phyloP scores from a whole-genome alignment of 2,113 vertebrate genomes.

The Chunga burmeisteri region DNA sequence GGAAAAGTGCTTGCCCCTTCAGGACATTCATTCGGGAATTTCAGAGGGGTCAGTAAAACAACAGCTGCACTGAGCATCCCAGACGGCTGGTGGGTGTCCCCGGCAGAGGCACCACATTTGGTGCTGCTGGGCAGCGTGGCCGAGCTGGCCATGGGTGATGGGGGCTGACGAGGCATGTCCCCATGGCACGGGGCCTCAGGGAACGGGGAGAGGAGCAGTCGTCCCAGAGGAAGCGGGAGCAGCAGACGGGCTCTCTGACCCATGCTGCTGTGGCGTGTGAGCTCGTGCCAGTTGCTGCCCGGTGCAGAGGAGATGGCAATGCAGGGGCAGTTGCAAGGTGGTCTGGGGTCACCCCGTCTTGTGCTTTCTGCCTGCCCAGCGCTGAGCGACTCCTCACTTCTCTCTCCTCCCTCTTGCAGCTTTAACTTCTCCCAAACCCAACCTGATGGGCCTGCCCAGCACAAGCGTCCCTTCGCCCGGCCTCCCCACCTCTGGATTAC shows the following conservation, averaged over 20 bases:
- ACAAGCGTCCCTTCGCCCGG: constrained; percentile 97
- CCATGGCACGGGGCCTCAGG: rapidly evolving
- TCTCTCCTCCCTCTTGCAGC: constrained; percentile 78
- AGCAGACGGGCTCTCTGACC: rapidly evolving
- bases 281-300: rapidly evolving
- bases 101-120: rapidly evolving
- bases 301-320: rapidly evolving
- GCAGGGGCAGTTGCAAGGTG: rapidly evolving
- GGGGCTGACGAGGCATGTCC: neutral
- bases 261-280: rapidly evolving
- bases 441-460: constrained; percentile 96
- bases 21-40: neutral
- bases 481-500: constrained; percentile 96
- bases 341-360: neutral
- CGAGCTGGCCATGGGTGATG: rapidly evolving
- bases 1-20: neutral
- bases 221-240: rapidly evolving
- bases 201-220: rapidly evolving
- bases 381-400: neutral
- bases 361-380: neutral
- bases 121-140: rapidly evolving
- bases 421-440: constrained; percentile 99
- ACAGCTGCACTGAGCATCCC: neutral
- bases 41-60: neutral
- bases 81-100: neutral